A percentile compares a stretch with the other conserved stretches of the same genome.
Conservation (phyloP, 2,113 vertebrate species). For the Bombycilla garrulus region DNA sequence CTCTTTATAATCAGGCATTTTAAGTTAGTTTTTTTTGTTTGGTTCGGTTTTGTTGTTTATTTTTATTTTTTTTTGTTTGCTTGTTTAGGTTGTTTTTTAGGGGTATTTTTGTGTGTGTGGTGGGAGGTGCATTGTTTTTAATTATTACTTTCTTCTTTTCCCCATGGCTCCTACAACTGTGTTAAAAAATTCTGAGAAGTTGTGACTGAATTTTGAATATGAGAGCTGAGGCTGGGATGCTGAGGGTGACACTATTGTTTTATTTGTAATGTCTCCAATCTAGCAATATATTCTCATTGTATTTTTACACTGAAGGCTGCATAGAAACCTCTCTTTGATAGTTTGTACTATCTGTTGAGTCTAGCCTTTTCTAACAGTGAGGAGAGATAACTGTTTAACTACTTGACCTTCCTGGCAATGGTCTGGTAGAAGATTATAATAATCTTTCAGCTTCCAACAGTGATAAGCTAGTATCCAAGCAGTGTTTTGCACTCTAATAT, state of each 20-base stretch:
- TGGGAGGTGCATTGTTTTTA: neutral
- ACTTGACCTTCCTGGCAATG: slow-evolving; percentile 53
- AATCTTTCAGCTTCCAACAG: slow-evolving; percentile 48
- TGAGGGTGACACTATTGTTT: neutral
- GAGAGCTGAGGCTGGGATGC: neutral
- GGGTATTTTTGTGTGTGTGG: neutral
- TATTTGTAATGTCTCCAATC: neutral
- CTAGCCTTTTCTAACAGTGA: neutral
- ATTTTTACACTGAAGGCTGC: neutral
- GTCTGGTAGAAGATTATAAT: slow-evolving; percentile 51
- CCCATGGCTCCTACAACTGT: neutral
- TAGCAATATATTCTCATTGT: neutral
- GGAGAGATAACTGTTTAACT: slow-evolving; percentile 11
- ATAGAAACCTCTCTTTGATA: neutral
- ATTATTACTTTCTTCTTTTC: neutral
- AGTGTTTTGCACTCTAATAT: slow-evolving; percentile 24
- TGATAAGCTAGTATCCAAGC: slow-evolving; percentile 29
- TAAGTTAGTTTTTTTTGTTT: too few species aligned
- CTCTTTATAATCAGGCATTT: neutral
- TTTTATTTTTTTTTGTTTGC: neutral
- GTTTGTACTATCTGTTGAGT: neutral
- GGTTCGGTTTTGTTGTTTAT: too few species aligned
- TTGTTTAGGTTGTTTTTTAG: neutral
- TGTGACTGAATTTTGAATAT: neutral
- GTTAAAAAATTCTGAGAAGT: neutral